Base-by-base conservation (phyloP, 1,140 invertebrate genomes). In the Hetaerina americana region DNA sequence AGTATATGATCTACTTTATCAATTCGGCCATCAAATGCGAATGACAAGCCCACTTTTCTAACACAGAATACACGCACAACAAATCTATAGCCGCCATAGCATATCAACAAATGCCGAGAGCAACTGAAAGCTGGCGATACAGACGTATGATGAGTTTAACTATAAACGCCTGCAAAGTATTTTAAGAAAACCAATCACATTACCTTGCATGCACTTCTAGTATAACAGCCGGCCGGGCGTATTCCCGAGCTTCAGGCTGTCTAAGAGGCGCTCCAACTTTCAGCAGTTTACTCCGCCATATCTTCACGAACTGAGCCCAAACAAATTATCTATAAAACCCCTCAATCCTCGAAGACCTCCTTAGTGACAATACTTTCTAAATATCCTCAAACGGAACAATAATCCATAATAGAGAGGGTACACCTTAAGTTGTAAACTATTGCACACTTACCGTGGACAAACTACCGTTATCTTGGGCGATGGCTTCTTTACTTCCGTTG, bases 381-480 rank as follows among this genome's bases (percentile, higher is more conserved):
- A 75, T 71, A 72, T 70, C 72, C 75, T 70, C 31, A 72, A 77
- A 73, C 74, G 72, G 71, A 72, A 75, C 71, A 73, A 69, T 73
- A 76, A 71, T 26, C 49, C 68, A 71, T 28, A 57, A 31, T 28
- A 31, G 66, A 66, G 68, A 25, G 68, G 26, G 22, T 69, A 49
- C 71, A 69, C 71, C 66, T 70, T 68, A 70, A 27, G 69, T 27
- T 29, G 66, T 71, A 73, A 72, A 71, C 68, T 66, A 71, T 73
- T 70, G 70, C 71, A 71, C 73, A 66, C 67, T 75, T 73, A 75
- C 71, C 73, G 72, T 74, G 78, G 78, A 77, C 77, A 80, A 78
- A 80, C 78, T 78, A 80, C 79, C 79, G 79, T 81, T 81, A 81
- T 80, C 79, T 80, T 78, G 79, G 79, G 79, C 80, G 80, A 80